Evolutionary conservation across 1,140 invertebrate species (phyloP).

Genomic region (Meloidogyne exigua): DNA sequence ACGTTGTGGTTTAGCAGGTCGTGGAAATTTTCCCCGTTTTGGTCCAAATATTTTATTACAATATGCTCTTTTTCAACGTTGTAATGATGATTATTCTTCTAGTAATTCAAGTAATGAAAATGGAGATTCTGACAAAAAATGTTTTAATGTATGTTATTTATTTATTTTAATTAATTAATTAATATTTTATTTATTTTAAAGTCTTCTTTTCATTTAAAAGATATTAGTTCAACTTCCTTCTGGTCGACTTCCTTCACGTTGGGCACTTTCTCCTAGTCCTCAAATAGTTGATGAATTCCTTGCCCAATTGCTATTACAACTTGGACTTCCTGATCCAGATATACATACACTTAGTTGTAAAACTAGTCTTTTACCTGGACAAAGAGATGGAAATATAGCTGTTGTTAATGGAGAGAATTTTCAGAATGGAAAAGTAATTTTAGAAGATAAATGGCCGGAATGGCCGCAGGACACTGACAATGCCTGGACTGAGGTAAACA

Average conservation of each 20-base stretch:
- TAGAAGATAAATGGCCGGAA: slow-evolving; percentile 8
- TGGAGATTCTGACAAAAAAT: background rate
- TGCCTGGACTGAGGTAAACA: slow-evolving; percentile 40
- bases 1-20: slow-evolving; percentile 35
- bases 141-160: background rate
- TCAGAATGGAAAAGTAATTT: background rate
- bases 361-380: slow-evolving; percentile 28
- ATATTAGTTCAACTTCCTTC: slow-evolving; percentile 16
- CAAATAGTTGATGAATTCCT: slow-evolving; percentile 43
- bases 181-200: too few relatives aligned
- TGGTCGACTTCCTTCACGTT: slow-evolving; percentile 22
- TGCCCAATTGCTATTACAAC: slow-evolving; percentile 27
- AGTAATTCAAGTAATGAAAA: background rate
- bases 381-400: slow-evolving; percentile 31
- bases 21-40: slow-evolving; percentile 44
- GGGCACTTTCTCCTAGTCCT: slow-evolving; percentile 15
- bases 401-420: slow-evolving; percentile 31
- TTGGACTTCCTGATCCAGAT: slow-evolving; percentile 40
- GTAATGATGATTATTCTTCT: background rate
- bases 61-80: slow-evolving; percentile 39
- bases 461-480: slow-evolving; percentile 43
- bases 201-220: background rate
- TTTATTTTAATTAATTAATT: too few relatives aligned
- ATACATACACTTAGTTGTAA: slow-evolving; percentile 41
- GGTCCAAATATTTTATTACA: slow-evolving; percentile 39